Percentiles rank a stretch among this genome's conserved stretches.
Conservation (phyloP, 2,888 invertebrate species). For the Frankliniella fusca region DNA sequence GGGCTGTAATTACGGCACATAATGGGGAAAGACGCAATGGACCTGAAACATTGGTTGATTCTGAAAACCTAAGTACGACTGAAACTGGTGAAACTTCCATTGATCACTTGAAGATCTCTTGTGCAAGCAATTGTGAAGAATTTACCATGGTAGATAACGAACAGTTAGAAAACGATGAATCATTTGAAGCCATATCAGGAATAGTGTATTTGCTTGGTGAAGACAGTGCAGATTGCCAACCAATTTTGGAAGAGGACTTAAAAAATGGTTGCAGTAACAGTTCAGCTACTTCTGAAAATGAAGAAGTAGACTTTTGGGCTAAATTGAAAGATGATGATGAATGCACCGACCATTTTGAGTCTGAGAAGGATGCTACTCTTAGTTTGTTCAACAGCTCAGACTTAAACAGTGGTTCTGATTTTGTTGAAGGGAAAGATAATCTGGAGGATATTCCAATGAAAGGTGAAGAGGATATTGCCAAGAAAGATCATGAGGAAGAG, state of each 20-base stretch:
- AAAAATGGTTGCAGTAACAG: neutral
- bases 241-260: neutral
- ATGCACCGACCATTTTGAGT: too few relatives aligned
- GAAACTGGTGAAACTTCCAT: neutral
- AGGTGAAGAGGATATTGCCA: too few relatives aligned
- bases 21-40: too few relatives aligned
- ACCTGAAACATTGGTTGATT: too few relatives aligned
- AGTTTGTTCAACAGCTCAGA: too few relatives aligned
- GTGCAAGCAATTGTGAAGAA: neutral
- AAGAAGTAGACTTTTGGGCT: conserved; percentile 1
- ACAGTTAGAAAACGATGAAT: neutral
- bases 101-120: neutral
- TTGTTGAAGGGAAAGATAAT: conserved; percentile 1
- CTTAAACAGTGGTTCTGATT: too few relatives aligned
- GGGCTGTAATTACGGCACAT: neutral
- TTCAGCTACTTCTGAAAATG: neutral
- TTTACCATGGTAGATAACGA: neutral
- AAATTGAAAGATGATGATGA: neutral
- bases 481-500: too few relatives aligned
- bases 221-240: neutral
- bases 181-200: neutral
- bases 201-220: neutral
- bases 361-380: too few relatives aligned
- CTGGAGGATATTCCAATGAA: neutral
- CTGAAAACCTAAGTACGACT: too few relatives aligned